Evolutionary conservation across 2,888 invertebrate species (phyloP).

Genomic region (Spialia ferax): DNA sequence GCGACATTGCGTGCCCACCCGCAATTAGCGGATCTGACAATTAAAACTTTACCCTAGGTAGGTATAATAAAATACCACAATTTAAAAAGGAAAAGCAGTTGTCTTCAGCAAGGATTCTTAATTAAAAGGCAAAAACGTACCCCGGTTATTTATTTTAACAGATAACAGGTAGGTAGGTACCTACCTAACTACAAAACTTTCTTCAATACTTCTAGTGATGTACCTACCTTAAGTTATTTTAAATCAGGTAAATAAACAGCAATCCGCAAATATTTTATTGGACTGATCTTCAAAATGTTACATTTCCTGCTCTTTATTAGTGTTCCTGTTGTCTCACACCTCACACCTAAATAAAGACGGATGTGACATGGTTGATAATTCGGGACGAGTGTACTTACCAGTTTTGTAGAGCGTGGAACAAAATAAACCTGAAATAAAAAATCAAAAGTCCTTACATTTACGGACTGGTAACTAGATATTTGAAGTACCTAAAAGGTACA

Average conservation of each 20-base stretch:
- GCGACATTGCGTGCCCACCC: slow-evolving; percentile 70
- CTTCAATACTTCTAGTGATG: too few relatives aligned
- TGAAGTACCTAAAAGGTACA: too few relatives aligned
- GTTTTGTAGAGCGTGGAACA: slow-evolving; percentile 30
- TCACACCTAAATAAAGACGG: slow-evolving; percentile 42
- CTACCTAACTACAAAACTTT: too few relatives aligned
- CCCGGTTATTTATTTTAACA: not conserved
- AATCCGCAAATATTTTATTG: not conserved
- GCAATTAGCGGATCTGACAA: slow-evolving; percentile 64
- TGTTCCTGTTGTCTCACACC: slow-evolving; percentile 14
- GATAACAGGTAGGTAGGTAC: not conserved
- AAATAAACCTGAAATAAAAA: too few relatives aligned
- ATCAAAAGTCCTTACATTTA: not conserved
- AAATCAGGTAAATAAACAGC: not conserved
- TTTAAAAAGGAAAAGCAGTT: slow-evolving; percentile 42
- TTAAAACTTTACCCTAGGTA: slow-evolving; percentile 57
- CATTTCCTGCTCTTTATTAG: slow-evolving; percentile 13
- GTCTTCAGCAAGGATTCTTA: not conserved
- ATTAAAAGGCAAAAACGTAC: not conserved
- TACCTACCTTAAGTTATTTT: too few relatives aligned
- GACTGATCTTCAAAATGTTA: not conserved
- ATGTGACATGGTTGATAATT: slow-evolving; percentile 32
- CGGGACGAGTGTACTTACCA: slow-evolving; percentile 2
- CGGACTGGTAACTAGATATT: slow-evolving; percentile 1
- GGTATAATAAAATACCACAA: slow-evolving; percentile 53